A percentile compares a stretch with the other conserved stretches of the same genome.
These are phyloP conservation scores for Muricea muricata DNA, from an alignment of 92 coral and sea anemone genomes.

Conservation along the genomic window DNA sequence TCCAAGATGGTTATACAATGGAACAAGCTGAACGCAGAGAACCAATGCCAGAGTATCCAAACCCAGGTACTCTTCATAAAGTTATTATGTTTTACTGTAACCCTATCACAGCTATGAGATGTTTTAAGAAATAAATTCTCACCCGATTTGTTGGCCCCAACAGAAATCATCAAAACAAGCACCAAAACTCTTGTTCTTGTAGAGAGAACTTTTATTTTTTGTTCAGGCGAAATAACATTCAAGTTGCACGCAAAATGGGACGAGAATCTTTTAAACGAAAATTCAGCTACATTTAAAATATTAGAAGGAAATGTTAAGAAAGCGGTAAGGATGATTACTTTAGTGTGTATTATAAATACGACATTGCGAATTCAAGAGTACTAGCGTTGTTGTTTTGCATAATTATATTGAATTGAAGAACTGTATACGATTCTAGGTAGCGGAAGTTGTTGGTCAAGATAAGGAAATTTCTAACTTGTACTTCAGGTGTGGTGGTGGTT, in stretches of 20 bases:
- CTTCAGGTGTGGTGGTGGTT: slow-evolving; percentile 97
- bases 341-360: no score
- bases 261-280: slow-evolving; percentile 70
- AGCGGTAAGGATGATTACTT: slow-evolving; percentile 86
- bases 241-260: slow-evolving; percentile 84
- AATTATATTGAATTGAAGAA: background rate
- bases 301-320: slow-evolving; percentile 83
- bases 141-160: no score
- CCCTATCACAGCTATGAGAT: no score
- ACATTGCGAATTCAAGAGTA: no score
- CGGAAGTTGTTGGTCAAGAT: slow-evolving; percentile 72
- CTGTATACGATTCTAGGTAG: slow-evolving; percentile 44
- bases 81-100: no score
- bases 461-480: slow-evolving; percentile 75
- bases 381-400: no score
- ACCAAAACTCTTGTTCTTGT: no score
- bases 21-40: slow-evolving; percentile 27
- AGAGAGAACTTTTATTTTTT: no score
- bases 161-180: no score
- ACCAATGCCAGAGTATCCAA: slow-evolving; percentile 25
- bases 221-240: slow-evolving; percentile 96
- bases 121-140: no score
- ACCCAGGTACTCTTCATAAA: no score
- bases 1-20: slow-evolving; percentile 30
- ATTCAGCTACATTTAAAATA: slow-evolving; percentile 71